phyloP scores from a whole-genome alignment of 2,888 invertebrate genomes.

The Habrosyne pyritoides region DNA sequence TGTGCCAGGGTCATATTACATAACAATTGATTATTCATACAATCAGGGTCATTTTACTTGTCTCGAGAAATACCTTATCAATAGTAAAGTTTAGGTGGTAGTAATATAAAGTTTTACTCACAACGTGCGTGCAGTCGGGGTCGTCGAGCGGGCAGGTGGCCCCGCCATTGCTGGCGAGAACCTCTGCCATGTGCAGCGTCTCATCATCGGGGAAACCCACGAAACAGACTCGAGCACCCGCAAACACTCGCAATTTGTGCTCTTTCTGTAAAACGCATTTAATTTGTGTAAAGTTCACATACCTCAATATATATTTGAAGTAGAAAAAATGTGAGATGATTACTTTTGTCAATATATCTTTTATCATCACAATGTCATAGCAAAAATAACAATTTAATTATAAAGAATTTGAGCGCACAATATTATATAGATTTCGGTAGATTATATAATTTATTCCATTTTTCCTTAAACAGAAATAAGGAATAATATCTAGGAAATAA shows the following conservation, averaged over 20 bases:
- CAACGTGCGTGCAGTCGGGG: conserved; percentile 95
- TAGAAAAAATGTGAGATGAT: no score
- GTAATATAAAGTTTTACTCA: conserved; percentile 79
- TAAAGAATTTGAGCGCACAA: no score
- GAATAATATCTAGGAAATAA: no score
- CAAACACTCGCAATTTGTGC: conserved; percentile 93
- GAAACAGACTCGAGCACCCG: conserved; percentile 93
- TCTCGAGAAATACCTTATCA: conserved; percentile 9
- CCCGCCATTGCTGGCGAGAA: conserved; percentile 93
- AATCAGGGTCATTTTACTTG: not conserved
- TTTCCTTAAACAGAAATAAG: no score
- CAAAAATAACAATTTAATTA: no score
- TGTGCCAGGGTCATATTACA: not conserved
- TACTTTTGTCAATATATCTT: no score
- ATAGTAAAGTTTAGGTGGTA: not conserved
- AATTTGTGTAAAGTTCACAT: not conserved
- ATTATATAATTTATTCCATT: no score
- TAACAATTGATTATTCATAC: not conserved
- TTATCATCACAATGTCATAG: no score
- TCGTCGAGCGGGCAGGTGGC: conserved; percentile 90
- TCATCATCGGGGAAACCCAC: conserved; percentile 96
- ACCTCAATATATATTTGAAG: not conserved
- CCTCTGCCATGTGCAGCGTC: conserved; percentile 95
- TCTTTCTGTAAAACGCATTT: conserved; percentile 74
- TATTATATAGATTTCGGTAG: no score